Evolutionary conservation across 2,113 vertebrate genomes (phyloP).

Genomic region (Ceyx margarethae): DNA sequence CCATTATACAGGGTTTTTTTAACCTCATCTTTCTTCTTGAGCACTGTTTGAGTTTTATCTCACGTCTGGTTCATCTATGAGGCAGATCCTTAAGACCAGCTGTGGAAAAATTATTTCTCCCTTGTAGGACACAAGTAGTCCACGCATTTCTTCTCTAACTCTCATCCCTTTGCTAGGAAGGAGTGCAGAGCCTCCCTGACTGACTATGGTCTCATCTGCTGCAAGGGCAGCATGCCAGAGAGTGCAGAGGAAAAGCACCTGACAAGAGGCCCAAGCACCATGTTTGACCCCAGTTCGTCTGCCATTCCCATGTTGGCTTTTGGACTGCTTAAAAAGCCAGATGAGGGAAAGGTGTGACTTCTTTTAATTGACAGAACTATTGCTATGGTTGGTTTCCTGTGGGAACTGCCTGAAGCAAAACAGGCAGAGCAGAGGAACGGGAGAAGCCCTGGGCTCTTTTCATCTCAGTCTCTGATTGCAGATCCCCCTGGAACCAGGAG

Average conservation of each 20-base stretch:
- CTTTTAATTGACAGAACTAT: neutral
- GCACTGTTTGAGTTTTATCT: neutral
- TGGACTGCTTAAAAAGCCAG: neutral
- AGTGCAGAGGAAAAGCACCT: accelerated
- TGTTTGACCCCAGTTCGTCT: neutral
- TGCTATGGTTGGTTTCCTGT: neutral
- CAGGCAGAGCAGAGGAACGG: neutral
- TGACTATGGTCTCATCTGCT: neutral
- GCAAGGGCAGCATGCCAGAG: accelerated
- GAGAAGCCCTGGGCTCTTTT: neutral
- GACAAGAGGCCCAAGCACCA: neutral
- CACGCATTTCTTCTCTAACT: too few species aligned
- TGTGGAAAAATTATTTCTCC: neutral
- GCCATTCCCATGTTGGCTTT: neutral
- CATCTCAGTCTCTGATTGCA: conserved; percentile 17
- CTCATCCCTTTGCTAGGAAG: accelerated
- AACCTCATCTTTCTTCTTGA: neutral
- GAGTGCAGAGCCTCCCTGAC: accelerated
- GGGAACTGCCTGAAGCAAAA: neutral
- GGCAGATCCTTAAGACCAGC: neutral
- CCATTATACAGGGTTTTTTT: neutral
- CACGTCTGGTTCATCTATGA: neutral
- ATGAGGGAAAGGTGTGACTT: neutral
- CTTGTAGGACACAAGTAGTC: neutral
- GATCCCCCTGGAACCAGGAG: neutral